Percentiles rank a stretch among this genome's conserved stretches.
Evolutionary conservation across 2,888 invertebrate species (phyloP).

Genomic region (Mylabris sibirica): DNA sequence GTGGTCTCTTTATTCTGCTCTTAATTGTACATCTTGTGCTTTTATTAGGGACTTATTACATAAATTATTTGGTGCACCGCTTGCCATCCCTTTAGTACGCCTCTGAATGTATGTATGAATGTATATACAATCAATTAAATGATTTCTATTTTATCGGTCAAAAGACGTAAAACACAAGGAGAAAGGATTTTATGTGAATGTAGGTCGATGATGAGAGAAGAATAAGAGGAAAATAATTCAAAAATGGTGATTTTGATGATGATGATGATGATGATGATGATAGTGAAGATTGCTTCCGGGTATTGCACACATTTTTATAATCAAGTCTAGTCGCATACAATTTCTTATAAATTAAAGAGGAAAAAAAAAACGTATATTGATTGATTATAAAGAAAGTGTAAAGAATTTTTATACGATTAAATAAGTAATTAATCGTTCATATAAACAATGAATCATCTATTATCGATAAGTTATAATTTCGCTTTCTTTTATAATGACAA

Average conservation of each 20-base stretch:
- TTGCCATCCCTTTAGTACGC: too few relatives aligned
- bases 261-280: conserved; percentile 2
- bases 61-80: too few relatives aligned
- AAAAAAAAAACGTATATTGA: background rate
- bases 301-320: conserved; percentile 19
- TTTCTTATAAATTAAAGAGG: background rate
- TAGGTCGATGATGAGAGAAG: conserved; percentile 41
- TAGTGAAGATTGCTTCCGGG: conserved; percentile 24
- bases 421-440: too few relatives aligned
- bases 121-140: conserved; percentile 40
- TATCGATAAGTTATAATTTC: too few relatives aligned
- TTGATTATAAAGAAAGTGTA: too few relatives aligned
- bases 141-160: conserved; percentile 55
- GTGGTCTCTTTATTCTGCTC: too few relatives aligned
- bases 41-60: too few relatives aligned
- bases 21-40: too few relatives aligned
- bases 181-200: conserved; percentile 47
- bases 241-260: background rate
- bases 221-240: background rate
- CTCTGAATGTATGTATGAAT: too few relatives aligned
- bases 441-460: too few relatives aligned
- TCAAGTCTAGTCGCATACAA: conserved; percentile 17
- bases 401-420: too few relatives aligned
- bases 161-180: conserved; percentile 44
- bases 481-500: too few relatives aligned